Evolutionary conservation across 2,888 invertebrate genomes (phyloP).

Genomic region (Apodemia zela): DNA sequence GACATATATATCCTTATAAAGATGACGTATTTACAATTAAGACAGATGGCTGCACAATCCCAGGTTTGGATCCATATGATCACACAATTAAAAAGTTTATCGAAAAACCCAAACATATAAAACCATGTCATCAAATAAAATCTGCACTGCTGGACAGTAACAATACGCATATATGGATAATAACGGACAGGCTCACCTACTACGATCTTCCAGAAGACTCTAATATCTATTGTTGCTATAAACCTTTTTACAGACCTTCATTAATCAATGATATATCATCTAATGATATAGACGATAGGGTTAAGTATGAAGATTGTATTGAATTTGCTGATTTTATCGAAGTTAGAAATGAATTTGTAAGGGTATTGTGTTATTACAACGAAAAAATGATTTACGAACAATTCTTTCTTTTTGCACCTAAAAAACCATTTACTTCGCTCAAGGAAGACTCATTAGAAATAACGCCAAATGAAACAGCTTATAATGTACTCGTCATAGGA

Average conservation of each 20-base stretch:
- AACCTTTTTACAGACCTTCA: slow-evolving; percentile 76
- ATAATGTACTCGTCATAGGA: slow-evolving; percentile 90
- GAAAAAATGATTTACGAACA: slow-evolving; percentile 81
- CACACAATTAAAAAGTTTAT: slow-evolving; percentile 76
- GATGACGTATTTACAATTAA: slow-evolving; percentile 74
- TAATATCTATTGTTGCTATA: slow-evolving; percentile 82
- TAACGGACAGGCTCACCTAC: slow-evolving; percentile 59
- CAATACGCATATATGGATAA: slow-evolving; percentile 79
- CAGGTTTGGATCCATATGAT: slow-evolving; percentile 82
- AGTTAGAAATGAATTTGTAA: slow-evolving; percentile 83
- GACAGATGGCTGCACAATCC: slow-evolving; percentile 85
- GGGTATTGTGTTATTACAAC: slow-evolving; percentile 81
- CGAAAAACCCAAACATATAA: slow-evolving; percentile 61
- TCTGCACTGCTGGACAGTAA: slow-evolving; percentile 80
- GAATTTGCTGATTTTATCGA: slow-evolving; percentile 63
- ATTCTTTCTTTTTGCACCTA: slow-evolving; percentile 83
- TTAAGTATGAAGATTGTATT: slow-evolving; percentile 71
- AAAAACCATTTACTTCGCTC: slow-evolving; percentile 45
- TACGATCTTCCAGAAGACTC: slow-evolving; percentile 69
- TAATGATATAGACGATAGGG: slow-evolving; percentile 66
- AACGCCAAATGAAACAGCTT: slow-evolving; percentile 43
- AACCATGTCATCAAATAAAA: slow-evolving; percentile 73
- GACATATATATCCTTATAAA: slow-evolving; percentile 37
- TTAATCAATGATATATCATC: slow-evolving; percentile 66
- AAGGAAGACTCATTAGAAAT: slow-evolving; percentile 39